These are phyloP conservation scores for Galaxea fascicularis DNA, from an alignment of 92 coral and sea anemone genomes.

Conservation along the genomic window DNA sequence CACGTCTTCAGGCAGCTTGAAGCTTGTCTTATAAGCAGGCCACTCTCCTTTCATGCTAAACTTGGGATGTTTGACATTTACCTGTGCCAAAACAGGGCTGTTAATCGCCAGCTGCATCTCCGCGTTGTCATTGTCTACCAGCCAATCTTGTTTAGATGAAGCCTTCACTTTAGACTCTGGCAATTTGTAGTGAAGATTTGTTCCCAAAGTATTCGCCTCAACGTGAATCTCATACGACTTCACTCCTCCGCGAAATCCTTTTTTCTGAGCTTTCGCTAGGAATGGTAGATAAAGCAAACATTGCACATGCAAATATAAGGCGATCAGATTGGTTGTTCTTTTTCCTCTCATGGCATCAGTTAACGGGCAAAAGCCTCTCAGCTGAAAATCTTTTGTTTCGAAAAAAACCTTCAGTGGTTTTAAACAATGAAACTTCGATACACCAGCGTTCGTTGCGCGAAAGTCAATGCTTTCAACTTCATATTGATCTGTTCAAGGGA, in stretches of 20 bases:
- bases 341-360: background rate
- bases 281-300: conserved; percentile 24
- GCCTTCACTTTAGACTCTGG: conserved; percentile 88
- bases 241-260: conserved; percentile 87
- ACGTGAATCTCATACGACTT: conserved; percentile 84
- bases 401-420: background rate
- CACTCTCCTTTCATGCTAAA: conserved; percentile 88
- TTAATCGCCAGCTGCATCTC: conserved; percentile 82
- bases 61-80: conserved; percentile 79
- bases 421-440: background rate
- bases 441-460: background rate
- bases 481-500: background rate
- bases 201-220: conserved; percentile 81
- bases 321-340: conserved; percentile 14
- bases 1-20: conserved; percentile 78
- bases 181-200: conserved; percentile 79
- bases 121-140: conserved; percentile 89
- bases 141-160: conserved; percentile 79
- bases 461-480: background rate
- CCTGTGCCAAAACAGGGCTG: conserved; percentile 71
- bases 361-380: too few relatives aligned
- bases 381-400: background rate
- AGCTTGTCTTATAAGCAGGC: conserved; percentile 80
- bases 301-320: conserved; percentile 11
- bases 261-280: conserved; percentile 48